Evolutionary conservation across 2,888 invertebrate species (phyloP).

Genomic region (Cartodere bifasciata): DNA sequence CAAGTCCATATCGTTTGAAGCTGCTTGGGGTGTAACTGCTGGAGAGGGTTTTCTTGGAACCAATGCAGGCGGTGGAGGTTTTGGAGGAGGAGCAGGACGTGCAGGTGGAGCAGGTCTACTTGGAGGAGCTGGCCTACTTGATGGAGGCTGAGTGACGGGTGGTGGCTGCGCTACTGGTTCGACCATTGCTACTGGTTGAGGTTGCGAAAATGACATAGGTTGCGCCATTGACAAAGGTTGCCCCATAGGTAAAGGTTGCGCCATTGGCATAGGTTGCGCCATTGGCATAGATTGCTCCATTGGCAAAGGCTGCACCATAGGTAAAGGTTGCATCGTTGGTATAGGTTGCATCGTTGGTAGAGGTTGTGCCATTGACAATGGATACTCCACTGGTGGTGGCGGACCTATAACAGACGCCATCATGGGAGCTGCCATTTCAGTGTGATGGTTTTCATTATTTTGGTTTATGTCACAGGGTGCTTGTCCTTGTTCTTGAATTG

Average conservation of each 20-base stretch:
- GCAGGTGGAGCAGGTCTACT: slow-evolving; percentile 10
- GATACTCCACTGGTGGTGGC: slow-evolving; percentile 37
- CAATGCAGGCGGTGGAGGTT: slow-evolving; percentile 12
- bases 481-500: slow-evolving; percentile 8
- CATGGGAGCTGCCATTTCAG: slow-evolving; percentile 28
- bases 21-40: slow-evolving; percentile 10
- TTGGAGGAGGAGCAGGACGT: slow-evolving; percentile 13
- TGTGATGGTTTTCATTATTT: slow-evolving; percentile 25
- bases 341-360: slow-evolving; percentile 24
- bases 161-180: slow-evolving; percentile 18
- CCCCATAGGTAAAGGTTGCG: slow-evolving; percentile 15
- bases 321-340: slow-evolving; percentile 24
- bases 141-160: slow-evolving; percentile 14
- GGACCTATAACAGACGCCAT: slow-evolving; percentile 38
- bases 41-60: slow-evolving; percentile 7
- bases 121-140: slow-evolving; percentile 24
- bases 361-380: slow-evolving; percentile 27
- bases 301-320: slow-evolving; percentile 18
- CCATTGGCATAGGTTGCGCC: slow-evolving; percentile 15
- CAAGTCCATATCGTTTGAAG: slow-evolving; percentile 28
- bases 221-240: no score
- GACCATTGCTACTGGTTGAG: slow-evolving; percentile 15
- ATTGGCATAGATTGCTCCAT: slow-evolving; percentile 3
- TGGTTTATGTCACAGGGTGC: slow-evolving; percentile 35
- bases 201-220: slow-evolving; percentile 7